A percentile compares a stretch with the other conserved stretches of the same genome.
phyloP scores from a whole-genome alignment of 2,888 invertebrate genomes.

The Drosophila subquinaria region DNA sequence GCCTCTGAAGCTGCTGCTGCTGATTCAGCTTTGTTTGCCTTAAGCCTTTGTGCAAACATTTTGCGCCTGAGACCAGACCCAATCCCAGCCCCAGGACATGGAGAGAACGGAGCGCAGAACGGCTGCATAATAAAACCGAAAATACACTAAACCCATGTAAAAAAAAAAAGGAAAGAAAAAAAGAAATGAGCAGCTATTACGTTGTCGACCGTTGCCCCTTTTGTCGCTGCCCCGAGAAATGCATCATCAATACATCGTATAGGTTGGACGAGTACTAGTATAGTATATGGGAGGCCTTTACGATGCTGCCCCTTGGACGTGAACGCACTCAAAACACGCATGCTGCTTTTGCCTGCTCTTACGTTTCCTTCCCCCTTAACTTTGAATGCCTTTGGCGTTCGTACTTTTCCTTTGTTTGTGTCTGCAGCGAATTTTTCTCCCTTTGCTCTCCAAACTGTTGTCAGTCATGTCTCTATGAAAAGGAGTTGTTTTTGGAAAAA shows the following conservation, averaged over 20 bases:
- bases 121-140: constrained; percentile 67
- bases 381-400: constrained; percentile 46
- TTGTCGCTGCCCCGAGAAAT: constrained; percentile 69
- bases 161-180: background rate
- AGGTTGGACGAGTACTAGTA: constrained; percentile 1
- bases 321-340: constrained; percentile 50
- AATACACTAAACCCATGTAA: constrained; percentile 57
- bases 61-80: constrained; percentile 68
- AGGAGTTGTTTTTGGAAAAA: constrained; percentile 41
- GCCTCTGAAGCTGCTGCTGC: constrained; percentile 60
- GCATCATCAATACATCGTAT: constrained; percentile 75
- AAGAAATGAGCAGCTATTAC: constrained; percentile 43
- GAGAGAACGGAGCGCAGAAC: constrained; percentile 28
- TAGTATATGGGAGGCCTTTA: background rate
- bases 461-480: constrained; percentile 49
- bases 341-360: constrained; percentile 34
- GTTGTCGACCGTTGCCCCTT: constrained; percentile 23
- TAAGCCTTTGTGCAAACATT: constrained; percentile 83
- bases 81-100: constrained; percentile 18
- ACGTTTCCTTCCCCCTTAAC: constrained; percentile 14
- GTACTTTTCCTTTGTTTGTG: constrained; percentile 19
- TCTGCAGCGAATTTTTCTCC: background rate
- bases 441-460: constrained; percentile 19
- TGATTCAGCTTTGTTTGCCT: constrained; percentile 83
- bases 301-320: background rate